Conservation (phyloP, 2,888 invertebrate genomes). For the Aspidiotus rigidus region DNA sequence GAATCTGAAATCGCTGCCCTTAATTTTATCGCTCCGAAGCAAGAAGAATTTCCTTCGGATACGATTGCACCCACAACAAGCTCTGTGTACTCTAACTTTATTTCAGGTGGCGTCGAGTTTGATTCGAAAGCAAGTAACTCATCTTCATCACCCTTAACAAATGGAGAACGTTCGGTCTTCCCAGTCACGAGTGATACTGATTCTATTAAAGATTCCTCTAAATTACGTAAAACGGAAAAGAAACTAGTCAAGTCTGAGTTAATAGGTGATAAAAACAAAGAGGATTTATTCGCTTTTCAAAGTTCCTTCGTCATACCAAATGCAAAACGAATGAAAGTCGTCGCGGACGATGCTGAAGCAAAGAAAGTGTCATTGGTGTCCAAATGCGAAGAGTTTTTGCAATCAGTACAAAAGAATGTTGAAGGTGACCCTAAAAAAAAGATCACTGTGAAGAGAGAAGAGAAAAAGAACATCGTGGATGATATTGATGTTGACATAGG, state of each 20-base stretch:
- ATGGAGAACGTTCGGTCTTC: neutral
- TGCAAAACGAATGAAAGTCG: constrained; percentile 12
- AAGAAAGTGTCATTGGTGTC: constrained; percentile 12
- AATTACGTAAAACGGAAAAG: neutral
- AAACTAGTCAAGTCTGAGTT: neutral
- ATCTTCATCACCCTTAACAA: neutral
- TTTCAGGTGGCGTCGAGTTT: too few relatives aligned
- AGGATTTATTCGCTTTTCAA: constrained; percentile 13
- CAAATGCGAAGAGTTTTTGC: constrained; percentile 26
- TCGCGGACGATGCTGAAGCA: constrained; percentile 3
- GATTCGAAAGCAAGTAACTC: too few relatives aligned
- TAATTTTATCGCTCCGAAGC: too few relatives aligned
- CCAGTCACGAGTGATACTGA: neutral
- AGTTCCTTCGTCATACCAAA: constrained; percentile 14
- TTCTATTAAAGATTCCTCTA: neutral
- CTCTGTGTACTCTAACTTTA: too few relatives aligned
- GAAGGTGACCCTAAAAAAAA: constrained; percentile 1
- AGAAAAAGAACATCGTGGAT: neutral
- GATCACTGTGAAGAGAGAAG: constrained; percentile 4
- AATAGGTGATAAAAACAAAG: neutral
- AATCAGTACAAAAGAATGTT: neutral
- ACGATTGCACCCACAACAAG: too few relatives aligned
- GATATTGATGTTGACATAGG: constrained; percentile 29
- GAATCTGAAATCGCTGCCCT: too few relatives aligned
- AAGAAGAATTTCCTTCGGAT: too few relatives aligned